These are phyloP conservation scores for Sebastes fasciatus DNA, from an alignment of 2,113 vertebrate genomes.

Conservation along the genomic window DNA sequence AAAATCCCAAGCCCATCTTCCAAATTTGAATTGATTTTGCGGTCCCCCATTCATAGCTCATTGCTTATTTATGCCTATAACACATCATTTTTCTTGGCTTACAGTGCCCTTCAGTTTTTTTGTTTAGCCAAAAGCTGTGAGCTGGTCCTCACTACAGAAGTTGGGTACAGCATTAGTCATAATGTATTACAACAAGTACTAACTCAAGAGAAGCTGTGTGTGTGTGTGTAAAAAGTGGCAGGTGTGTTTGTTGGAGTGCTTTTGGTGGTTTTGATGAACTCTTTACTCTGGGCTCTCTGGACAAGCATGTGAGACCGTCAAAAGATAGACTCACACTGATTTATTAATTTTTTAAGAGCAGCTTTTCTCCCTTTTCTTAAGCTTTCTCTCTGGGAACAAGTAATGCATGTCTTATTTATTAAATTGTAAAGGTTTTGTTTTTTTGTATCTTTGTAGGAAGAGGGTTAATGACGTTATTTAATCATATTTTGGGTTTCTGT, in stretches of 20 bases:
- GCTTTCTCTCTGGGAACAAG: neutral
- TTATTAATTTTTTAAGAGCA: neutral
- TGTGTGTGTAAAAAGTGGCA: neutral
- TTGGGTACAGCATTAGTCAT: neutral
- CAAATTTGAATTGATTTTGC: conserved; percentile 44
- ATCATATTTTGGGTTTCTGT: neutral
- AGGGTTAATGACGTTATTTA: neutral
- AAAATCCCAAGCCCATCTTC: conserved; percentile 9
- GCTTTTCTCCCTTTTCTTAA: neutral
- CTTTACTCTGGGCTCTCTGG: neutral
- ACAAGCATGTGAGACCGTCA: neutral
- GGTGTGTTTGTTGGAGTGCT: neutral
- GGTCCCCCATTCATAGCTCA: neutral
- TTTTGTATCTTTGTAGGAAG: neutral
- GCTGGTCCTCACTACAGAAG: neutral
- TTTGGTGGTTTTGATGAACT: neutral
- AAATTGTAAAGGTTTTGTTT: neutral
- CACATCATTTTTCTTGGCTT: neutral
- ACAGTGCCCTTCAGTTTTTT: neutral
- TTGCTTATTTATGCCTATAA: conserved; percentile 40
- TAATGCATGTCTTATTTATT: neutral
- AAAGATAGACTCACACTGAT: neutral
- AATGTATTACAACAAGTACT: neutral
- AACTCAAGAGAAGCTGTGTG: neutral
- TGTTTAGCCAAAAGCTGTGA: neutral